A percentile compares a stretch with the other conserved stretches of the same genome.
phyloP scores from a whole-genome alignment of 2,888 invertebrate species.

The Orthonevra nobilis region DNA sequence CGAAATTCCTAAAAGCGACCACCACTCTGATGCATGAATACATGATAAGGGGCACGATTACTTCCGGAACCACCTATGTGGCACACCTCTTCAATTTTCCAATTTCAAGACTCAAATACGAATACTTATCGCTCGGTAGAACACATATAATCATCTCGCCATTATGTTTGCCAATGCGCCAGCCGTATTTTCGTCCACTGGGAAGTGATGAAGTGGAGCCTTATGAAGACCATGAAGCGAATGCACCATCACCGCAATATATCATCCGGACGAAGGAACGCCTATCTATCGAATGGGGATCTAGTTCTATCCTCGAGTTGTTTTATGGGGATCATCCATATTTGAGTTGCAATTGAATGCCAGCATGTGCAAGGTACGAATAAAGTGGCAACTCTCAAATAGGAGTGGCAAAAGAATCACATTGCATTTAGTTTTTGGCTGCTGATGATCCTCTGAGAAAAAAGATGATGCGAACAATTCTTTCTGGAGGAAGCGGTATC shows the following conservation, averaged over 20 bases:
- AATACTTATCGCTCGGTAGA: constrained; percentile 34
- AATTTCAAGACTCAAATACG: constrained; percentile 46
- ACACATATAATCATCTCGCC: constrained; percentile 44
- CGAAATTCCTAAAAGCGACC: too few relatives aligned
- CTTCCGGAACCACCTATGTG: constrained; percentile 53
- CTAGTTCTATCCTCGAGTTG: constrained; percentile 57
- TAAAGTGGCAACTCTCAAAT: too few relatives aligned
- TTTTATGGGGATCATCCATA: constrained; percentile 60
- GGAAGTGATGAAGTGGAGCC: constrained; percentile 4
- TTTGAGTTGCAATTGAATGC: constrained; percentile 29
- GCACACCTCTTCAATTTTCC: constrained; percentile 54
- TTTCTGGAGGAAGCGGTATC: too few relatives aligned
- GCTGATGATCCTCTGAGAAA: too few relatives aligned
- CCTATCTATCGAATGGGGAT: constrained; percentile 54
- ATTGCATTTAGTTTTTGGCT: too few relatives aligned
- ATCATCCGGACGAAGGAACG: constrained; percentile 49
- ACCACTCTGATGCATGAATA: too few relatives aligned
- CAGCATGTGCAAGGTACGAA: background rate
- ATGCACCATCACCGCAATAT: constrained; percentile 38
- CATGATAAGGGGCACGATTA: too few relatives aligned
- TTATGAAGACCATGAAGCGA: background rate
- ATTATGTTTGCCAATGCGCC: constrained; percentile 32
- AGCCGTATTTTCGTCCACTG: constrained; percentile 2
- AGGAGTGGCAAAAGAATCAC: too few relatives aligned
- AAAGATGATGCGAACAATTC: too few relatives aligned